These are phyloP conservation scores for Neotoxoptera formosana DNA, from an alignment of 1,140 invertebrate genomes.

Conservation along the genomic window DNA sequence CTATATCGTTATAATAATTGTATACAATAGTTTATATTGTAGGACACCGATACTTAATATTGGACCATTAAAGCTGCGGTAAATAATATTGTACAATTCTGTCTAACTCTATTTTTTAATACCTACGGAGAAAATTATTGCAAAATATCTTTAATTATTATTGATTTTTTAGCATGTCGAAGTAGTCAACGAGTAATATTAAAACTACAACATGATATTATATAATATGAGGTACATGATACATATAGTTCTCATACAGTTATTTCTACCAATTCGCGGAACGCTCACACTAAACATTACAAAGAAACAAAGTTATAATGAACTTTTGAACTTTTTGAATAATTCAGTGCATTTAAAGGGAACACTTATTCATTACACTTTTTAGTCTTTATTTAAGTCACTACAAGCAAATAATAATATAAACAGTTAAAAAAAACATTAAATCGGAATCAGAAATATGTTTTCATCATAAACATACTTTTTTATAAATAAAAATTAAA, in stretches of 20 bases:
- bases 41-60: background rate
- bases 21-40: background rate
- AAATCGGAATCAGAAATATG: background rate
- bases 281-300: no score
- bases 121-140: background rate
- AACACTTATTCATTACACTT: background rate
- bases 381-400: background rate
- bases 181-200: no score
- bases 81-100: background rate
- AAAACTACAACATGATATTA: no score
- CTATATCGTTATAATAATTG: background rate
- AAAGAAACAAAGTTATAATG: no score
- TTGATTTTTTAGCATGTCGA: background rate
- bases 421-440: background rate
- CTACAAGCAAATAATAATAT: background rate
- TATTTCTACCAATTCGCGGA: no score
- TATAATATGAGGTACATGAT: no score
- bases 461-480: background rate
- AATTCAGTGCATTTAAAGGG: background rate
- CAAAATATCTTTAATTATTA: background rate
- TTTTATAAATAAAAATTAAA: background rate
- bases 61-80: background rate
- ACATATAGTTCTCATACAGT: no score
- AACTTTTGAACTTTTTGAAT: no score
- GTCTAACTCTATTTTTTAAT: background rate